Evolutionary conservation across 2,797 vertebrate species (phyloP).

Genomic region (Danionella dracula): DNA sequence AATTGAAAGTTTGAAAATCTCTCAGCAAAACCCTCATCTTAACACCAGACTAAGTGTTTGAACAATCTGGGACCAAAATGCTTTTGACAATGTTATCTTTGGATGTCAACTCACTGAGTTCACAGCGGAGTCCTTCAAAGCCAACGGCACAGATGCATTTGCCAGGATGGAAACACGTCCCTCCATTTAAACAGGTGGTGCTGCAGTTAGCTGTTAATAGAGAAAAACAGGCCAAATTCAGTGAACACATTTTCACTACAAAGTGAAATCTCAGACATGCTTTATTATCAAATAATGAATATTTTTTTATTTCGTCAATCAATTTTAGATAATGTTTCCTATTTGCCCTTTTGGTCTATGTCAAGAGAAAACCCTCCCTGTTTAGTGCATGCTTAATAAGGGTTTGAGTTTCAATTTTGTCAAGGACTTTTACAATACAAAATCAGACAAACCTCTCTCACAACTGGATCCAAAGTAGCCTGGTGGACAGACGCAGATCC

Average conservation of each 20-base stretch:
- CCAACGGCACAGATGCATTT: slow-evolving; percentile 83
- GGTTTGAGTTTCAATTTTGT: no score
- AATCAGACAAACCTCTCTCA: slow-evolving; percentile 82
- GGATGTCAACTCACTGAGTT: slow-evolving; percentile 75
- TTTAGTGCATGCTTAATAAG: background rate
- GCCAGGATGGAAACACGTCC: slow-evolving; percentile 82
- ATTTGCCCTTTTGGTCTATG: background rate
- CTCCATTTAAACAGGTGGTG: slow-evolving; percentile 79
- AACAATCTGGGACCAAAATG: no score
- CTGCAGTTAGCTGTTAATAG: slow-evolving; percentile 75
- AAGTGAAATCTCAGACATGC: background rate
- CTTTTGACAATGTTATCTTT: background rate
- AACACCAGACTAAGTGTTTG: no score
- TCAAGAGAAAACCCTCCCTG: background rate
- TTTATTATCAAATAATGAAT: background rate
- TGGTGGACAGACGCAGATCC: slow-evolving; percentile 82
- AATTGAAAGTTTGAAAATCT: no score
- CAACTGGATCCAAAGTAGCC: slow-evolving; percentile 82
- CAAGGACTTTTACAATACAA: no score
- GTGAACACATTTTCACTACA: background rate
- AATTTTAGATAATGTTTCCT: background rate
- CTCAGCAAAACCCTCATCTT: no score
- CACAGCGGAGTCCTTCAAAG: slow-evolving; percentile 78
- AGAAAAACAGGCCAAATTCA: slow-evolving; percentile 2
- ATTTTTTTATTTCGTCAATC: background rate